Base-by-base conservation (phyloP, 92 coral and sea anemone species). In the Epizoanthus ramosus region DNA sequence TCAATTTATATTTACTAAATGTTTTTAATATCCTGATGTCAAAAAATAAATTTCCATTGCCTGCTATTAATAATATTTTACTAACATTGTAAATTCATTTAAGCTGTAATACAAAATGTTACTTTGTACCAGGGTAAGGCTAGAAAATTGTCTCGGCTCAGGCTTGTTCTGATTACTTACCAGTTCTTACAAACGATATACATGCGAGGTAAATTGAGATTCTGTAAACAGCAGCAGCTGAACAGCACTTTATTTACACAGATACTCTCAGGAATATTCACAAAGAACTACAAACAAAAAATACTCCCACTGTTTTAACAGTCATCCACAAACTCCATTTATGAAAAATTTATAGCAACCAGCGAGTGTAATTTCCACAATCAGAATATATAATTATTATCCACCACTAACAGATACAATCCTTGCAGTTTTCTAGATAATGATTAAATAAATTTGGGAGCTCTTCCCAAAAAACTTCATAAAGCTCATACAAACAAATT, bases 241-340 rank as follows among this genome's bases (percentile, higher is more conserved):
- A 37, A 77, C 61, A 43, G 60, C 12, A 14, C 37, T 6, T 23
- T 61, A 77, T 77, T 77, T 59, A 43, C 70, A 59, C 82, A 61
- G 58, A 53, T 69, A 60, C 82, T 77, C 21, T 19, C 67, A 4
- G 18, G 14, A 57, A 63, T 61, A 4, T 14, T 41, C 57, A 37
- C 16, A 15, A 77, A 37, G 28, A 23, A 56, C 9, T 41, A 53
- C n/a, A 47, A 33, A 12, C 31, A 60, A 60, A 77, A 61, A 13
- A 33, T 25, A 35, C 16, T 31, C 71, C 57, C 33, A 39, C 56
- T 77, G 71, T 63, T 77, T 33, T 47, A 47, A 57, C 53, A 18
- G 56, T 22, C 15, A 3, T 77, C 45, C 23, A 39, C 57, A 45
- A 77, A 77, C 12, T 3, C 21, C 54, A 4, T 41, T 39, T 39